These are phyloP conservation scores for Betta splendens DNA, from an alignment of 2,797 vertebrate genomes.

Conservation along the genomic window DNA sequence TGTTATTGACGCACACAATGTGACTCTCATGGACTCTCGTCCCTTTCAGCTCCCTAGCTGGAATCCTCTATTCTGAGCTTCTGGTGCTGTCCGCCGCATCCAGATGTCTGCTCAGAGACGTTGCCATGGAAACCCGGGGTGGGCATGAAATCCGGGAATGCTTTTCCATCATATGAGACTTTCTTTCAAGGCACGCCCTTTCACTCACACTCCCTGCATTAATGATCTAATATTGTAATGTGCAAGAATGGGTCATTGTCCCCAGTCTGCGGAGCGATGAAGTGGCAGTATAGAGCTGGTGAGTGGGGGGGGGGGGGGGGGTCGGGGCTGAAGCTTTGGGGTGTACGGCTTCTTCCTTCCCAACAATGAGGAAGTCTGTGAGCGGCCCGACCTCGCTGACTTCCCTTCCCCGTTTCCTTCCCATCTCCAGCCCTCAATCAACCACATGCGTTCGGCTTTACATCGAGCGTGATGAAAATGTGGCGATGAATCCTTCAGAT, in stretches of 20 bases:
- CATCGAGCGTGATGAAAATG: slow-evolving; percentile 36
- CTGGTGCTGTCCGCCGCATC: slow-evolving; percentile 62
- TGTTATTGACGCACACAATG: slow-evolving; percentile 76
- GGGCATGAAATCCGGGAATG: slow-evolving; percentile 63
- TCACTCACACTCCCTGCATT: slow-evolving; percentile 47
- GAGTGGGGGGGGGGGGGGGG: slow-evolving; percentile 43
- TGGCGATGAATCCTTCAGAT: slow-evolving; percentile 51
- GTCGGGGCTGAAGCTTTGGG: slow-evolving; percentile 36
- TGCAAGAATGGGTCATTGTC: slow-evolving; percentile 76
- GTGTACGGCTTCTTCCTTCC: slow-evolving; percentile 57
- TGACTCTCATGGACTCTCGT: slow-evolving; percentile 73
- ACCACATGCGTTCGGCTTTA: slow-evolving; percentile 42
- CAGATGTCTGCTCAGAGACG: slow-evolving; percentile 75
- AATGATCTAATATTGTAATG: slow-evolving; percentile 63
- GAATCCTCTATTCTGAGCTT: slow-evolving; percentile 74
- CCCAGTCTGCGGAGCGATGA: slow-evolving; percentile 60
- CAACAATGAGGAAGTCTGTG: slow-evolving; percentile 75
- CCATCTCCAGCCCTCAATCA: slow-evolving; percentile 34
- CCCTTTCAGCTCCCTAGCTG: slow-evolving; percentile 77
- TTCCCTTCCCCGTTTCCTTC: slow-evolving; percentile 44
- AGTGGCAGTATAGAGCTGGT: slow-evolving; percentile 60
- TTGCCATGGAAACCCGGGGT: slow-evolving; percentile 69
- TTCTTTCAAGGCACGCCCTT: slow-evolving; percentile 53
- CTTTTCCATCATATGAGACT: slow-evolving; percentile 66
- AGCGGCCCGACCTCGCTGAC: slow-evolving; percentile 62